A percentile compares a stretch with the other conserved stretches of the same genome.
These are phyloP conservation scores for Heliconius ismenius DNA, from an alignment of 2,888 invertebrate genomes.

Conservation along the genomic window DNA sequence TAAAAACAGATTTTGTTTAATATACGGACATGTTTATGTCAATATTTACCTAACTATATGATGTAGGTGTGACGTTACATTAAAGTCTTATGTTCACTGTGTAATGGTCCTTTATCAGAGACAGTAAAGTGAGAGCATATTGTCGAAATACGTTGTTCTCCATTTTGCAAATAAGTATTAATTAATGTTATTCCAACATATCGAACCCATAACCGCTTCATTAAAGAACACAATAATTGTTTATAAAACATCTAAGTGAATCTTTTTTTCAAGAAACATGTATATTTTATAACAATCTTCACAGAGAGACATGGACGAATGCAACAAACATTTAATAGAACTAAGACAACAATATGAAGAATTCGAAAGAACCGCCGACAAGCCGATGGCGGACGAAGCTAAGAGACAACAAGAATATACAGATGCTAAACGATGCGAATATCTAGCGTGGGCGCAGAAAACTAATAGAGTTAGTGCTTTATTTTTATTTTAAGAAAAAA, in stretches of 20 bases:
- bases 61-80: too few relatives aligned
- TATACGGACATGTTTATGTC: too few relatives aligned
- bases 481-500: background rate
- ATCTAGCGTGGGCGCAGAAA: conserved; percentile 55
- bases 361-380: conserved; percentile 45
- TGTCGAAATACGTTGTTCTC: too few relatives aligned
- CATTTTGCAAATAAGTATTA: too few relatives aligned
- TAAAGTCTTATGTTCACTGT: too few relatives aligned
- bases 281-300: conserved; percentile 14
- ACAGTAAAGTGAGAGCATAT: too few relatives aligned
- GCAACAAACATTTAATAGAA: conserved; percentile 59
- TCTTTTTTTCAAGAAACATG: background rate
- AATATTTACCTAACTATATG: too few relatives aligned
- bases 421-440: conserved; percentile 60
- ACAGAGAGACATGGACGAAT: conserved; percentile 62
- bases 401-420: conserved; percentile 48
- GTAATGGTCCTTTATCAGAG: too few relatives aligned
- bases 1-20: too few relatives aligned
- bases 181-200: too few relatives aligned
- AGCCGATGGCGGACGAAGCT: conserved; percentile 50
- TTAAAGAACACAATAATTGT: background rate
- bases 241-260: background rate
- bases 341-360: conserved; percentile 50
- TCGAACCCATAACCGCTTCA: too few relatives aligned
- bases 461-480: conserved; percentile 54